Conservation (phyloP, 2,797 vertebrate species). For the Coluber constrictor region DNA sequence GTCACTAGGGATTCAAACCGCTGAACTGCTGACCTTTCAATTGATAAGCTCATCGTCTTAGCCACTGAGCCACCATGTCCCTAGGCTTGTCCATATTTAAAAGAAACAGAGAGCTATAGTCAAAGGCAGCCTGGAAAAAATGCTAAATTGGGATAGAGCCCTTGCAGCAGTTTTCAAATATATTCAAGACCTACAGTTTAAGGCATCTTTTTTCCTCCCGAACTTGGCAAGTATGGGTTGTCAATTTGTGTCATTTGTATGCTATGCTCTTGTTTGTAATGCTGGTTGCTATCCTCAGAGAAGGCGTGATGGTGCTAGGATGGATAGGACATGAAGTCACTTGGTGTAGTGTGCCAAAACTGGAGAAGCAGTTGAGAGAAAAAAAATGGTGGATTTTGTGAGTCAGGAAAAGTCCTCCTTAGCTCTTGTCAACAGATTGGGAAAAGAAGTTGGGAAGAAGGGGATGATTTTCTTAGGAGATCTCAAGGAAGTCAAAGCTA, state of each 20-base stretch:
- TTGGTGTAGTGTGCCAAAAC: background rate
- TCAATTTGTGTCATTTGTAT: background rate
- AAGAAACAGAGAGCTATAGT: background rate
- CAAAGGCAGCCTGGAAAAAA: background rate
- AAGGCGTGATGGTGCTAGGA: background rate
- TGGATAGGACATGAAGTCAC: background rate
- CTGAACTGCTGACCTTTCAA: too few species aligned
- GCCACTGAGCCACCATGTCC: too few species aligned
- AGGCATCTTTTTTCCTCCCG: background rate
- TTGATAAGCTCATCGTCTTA: too few species aligned
- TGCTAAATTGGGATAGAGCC: background rate
- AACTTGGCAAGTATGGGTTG: background rate
- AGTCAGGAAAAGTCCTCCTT: background rate
- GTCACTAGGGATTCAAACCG: too few species aligned
- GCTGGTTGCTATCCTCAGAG: constrained; percentile 9
- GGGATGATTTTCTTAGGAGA: background rate
- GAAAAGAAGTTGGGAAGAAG: background rate
- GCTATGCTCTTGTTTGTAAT: background rate
- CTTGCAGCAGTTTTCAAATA: background rate
- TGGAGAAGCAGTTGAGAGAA: background rate
- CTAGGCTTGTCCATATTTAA: background rate
- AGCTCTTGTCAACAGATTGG: background rate
- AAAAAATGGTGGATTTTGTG: background rate
- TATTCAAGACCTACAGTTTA: background rate
- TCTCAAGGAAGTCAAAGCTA: background rate